Evolutionary conservation across 2,797 vertebrate species (phyloP), one percentile per base, ranked within the genome.

Genomic region (Acridotheres tristis): DNA sequence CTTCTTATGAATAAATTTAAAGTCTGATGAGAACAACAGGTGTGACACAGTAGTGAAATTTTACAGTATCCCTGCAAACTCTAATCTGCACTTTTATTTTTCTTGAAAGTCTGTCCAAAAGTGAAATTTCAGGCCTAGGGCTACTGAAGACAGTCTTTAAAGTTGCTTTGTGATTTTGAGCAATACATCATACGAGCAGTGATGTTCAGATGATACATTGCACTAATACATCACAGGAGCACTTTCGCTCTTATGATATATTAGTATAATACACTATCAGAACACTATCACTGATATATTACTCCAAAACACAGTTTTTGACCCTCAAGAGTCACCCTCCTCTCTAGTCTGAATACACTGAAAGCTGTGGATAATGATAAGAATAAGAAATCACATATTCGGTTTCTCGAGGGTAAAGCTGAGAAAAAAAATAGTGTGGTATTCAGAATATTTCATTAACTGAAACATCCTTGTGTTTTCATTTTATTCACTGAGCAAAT

Each of bases 261-360:
- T 97, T 97, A 97, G 88, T 96, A 93, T 96, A 96, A 97, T 93
- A 94, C 90, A 82, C 88, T 93, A 95, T 94, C 94, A 88, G 96
- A 96, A 83, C 96, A 94, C 96, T 92, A 96, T 96, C 96, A 54
- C 88, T 97, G 97, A 98, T 97, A 72, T 95, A 97, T 97, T 96
- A 95, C 96, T 97, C 74, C 91, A 92, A 97, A 90, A 10, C 88
- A 96, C 66, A 57, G 90, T 75, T 97, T 96, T 93, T 96, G 96
- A 91, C 96, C 84, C 85, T 78, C 91, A 90, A 74, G 91, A 94
- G 93, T 82, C 84, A 65, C 78, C 85, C 83, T 92, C 57, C 17
- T 93, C 50, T 90, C 59, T 58, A 80, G 57, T 38, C 80, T 89
- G 91, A 78, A 68, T 83, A 38, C 55, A 47, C 43, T 54, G 69